Base-by-base conservation (phyloP, 2,888 invertebrate species). In the Marasmarcha lunaedactyla region DNA sequence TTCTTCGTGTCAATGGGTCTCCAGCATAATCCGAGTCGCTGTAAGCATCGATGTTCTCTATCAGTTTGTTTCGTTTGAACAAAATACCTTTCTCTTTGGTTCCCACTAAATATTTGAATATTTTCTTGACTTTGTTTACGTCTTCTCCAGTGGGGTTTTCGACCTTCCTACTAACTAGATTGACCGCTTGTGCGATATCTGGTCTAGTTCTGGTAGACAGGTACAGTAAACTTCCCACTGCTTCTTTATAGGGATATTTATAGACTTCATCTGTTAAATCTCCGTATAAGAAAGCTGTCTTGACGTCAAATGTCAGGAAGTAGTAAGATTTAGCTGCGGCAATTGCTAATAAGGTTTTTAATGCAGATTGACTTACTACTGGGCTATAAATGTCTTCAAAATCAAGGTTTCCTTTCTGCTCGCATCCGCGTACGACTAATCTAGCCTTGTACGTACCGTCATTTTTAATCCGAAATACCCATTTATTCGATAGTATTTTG, bases 271-370 rank as follows among this genome's bases (percentile, higher is more conserved):
- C 41, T 13, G 26, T 5, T 10, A 38, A 15, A 14, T 15, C 34
- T 20, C 52, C 53, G 46, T 56, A 48, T 15, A 52, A 34, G 36
- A 47, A 51, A 12, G 53, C 53, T 25, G 53, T 50, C 11, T 33
- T 48, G 4, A 40, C 33, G 10, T 40, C 40, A 6, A 40, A 2
- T 11, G 3, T 40, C 15, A 7, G 9, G 1, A 9, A 36, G 3
- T 3, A 14, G 4, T 10, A 40, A 1, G 9, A 12, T 30, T 25
- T 36, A 7, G 12, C 36, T 15, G 2, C 15, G 11, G 13, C 35
- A 10, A n/a, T 15, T n/a, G 4, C 35, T 35, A 12, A 36, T 1
- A 1, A 27, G 1, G 1, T 7, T 5, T 9, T 35, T 14, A 10
- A 36, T 30, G 1, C 25, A 25, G 3, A 14, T 20, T 2, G 14